Percentiles rank a stretch among this genome's conserved stretches.
Conservation (phyloP, 2,113 vertebrate species). For the Toxotes chatareus region DNA sequence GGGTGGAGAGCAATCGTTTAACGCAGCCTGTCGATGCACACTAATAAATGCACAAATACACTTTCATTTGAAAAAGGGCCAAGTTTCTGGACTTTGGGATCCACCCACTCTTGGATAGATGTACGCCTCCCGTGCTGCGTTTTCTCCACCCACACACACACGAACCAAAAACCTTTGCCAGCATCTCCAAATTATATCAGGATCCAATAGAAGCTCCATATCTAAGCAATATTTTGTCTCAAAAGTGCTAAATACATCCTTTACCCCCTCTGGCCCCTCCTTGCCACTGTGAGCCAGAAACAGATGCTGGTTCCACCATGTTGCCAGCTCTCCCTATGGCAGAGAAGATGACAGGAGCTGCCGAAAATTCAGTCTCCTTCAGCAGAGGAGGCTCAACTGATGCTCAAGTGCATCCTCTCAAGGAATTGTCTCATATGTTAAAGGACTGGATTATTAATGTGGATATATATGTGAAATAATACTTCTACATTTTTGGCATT, state of each 20-base stretch:
- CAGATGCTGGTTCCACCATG: conserved; percentile 71
- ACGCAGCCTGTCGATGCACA: conserved; percentile 50
- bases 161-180: background rate
- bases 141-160: conserved; percentile 16
- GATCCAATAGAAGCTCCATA: conserved; percentile 18
- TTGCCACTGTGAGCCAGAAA: conserved; percentile 61
- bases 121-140: background rate
- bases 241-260: conserved; percentile 52
- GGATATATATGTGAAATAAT: conserved; percentile 13
- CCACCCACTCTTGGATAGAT: conserved; percentile 33
- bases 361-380: conserved; percentile 65
- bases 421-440: conserved; percentile 42
- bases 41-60: conserved; percentile 66
- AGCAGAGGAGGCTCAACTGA: conserved; percentile 49
- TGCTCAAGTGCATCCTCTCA: conserved; percentile 56
- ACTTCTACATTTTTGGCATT: conserved; percentile 23
- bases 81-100: conserved; percentile 53
- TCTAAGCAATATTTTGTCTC: conserved; percentile 38
- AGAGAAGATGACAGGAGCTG: conserved; percentile 56
- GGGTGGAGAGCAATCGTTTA: conserved; percentile 53
- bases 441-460: conserved; percentile 28
- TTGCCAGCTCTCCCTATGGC: conserved; percentile 57
- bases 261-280: conserved; percentile 49
- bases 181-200: conserved; percentile 5
- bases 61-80: conserved; percentile 73